Conservation (phyloP, 2,888 invertebrate genomes). For the Machimus atricapillus region DNA sequence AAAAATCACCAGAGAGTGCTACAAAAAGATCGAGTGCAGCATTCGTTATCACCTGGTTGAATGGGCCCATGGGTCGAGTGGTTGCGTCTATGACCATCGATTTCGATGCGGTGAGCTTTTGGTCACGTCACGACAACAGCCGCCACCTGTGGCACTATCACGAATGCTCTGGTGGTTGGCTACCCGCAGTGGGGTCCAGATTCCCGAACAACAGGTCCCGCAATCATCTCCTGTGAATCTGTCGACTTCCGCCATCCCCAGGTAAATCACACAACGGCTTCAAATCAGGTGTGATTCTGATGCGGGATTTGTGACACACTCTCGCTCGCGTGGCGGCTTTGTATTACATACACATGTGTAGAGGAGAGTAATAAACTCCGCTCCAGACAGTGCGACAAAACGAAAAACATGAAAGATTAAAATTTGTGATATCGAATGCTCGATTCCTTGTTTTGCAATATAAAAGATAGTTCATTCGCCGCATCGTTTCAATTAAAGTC, state of each 20-base stretch:
- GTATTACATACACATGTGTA: background rate
- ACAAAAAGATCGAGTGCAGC: background rate
- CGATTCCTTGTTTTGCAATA: background rate
- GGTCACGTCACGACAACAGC: background rate
- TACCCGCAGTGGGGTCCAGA: background rate
- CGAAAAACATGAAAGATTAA: background rate
- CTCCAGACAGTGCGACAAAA: background rate
- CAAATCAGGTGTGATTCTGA: background rate
- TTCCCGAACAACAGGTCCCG: background rate
- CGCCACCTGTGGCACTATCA: background rate
- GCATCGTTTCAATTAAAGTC: background rate
- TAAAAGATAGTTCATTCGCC: slow-evolving; percentile 28
- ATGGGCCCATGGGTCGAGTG: background rate
- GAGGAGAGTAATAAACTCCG: background rate
- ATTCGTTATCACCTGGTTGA: background rate
- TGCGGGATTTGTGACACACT: background rate
- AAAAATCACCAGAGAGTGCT: background rate
- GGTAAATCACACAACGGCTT: background rate
- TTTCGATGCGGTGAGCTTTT: background rate
- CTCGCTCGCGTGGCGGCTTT: background rate
- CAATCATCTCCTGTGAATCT: background rate
- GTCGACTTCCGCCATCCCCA: background rate
- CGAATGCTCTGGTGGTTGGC: background rate
- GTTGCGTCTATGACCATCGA: background rate
- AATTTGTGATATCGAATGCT: background rate